Evolutionary conservation across 1,140 invertebrate genomes (phyloP).

Genomic region (Drosophila equinoxialis): DNA sequence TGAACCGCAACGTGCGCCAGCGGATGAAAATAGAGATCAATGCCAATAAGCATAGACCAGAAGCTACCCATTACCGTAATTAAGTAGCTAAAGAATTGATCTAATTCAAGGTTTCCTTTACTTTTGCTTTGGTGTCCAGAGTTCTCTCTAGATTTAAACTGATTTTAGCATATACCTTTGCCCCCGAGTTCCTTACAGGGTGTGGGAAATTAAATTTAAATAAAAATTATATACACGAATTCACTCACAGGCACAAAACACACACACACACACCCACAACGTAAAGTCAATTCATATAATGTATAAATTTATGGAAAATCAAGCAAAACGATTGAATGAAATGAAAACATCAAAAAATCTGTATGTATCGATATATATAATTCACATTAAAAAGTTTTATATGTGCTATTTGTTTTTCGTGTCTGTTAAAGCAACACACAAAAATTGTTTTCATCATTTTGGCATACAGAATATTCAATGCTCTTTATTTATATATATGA

Average conservation of each 20-base stretch:
- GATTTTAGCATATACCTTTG: neutral
- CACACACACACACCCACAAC: neutral
- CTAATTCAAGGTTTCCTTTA: too few relatives aligned
- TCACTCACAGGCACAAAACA: neutral
- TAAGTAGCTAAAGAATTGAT: too few relatives aligned
- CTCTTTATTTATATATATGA: neutral
- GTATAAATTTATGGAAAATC: conserved; percentile 15
- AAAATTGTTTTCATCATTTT: neutral
- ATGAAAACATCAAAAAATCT: conserved; percentile 15
- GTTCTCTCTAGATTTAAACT: too few relatives aligned
- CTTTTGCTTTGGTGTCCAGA: too few relatives aligned
- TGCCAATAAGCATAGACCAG: neutral
- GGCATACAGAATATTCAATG: neutral
- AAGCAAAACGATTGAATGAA: conserved; percentile 28
- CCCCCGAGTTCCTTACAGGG: neutral
- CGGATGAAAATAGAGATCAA: neutral
- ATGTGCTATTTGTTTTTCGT: conserved; percentile 1
- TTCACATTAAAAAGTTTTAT: conserved; percentile 11
- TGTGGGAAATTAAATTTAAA: neutral
- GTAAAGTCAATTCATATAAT: conserved; percentile 8
- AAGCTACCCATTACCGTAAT: neutral
- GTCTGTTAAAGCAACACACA: conserved; percentile 11
- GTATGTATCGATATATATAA: neutral
- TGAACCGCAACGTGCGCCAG: neutral
- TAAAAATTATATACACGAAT: conserved; percentile 4